These are phyloP conservation scores for Hirudinaria manillensis DNA, from an alignment of 2,888 invertebrate genomes.

Conservation along the genomic window DNA sequence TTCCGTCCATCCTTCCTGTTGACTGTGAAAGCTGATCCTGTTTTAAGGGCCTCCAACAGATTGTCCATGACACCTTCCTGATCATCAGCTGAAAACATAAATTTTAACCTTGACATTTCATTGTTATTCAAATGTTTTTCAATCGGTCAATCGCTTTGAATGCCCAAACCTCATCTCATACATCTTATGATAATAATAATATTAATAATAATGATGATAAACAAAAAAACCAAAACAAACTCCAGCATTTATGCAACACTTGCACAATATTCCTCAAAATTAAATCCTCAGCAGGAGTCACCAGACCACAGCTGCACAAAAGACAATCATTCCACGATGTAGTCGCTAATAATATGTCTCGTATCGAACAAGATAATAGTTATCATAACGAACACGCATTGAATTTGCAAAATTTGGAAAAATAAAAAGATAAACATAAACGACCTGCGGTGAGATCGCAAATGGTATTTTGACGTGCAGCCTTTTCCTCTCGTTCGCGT, in stretches of 20 bases:
- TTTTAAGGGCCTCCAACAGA: conserved; percentile 83
- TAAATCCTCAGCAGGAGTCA: not conserved
- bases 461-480: not conserved
- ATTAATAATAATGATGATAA: not conserved
- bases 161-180: too few relatives aligned
- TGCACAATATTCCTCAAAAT: too few relatives aligned
- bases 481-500: conserved; percentile 12
- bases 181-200: not conserved
- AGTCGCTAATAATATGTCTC: too few relatives aligned
- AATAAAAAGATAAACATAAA: not conserved
- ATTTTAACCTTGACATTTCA: not conserved
- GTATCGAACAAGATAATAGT: too few relatives aligned
- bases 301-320: too few relatives aligned
- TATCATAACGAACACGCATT: too few relatives aligned
- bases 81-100: conserved; percentile 60
- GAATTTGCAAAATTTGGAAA: not conserved
- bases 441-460: conserved; percentile 9
- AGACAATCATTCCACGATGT: too few relatives aligned
- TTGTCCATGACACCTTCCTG: conserved; percentile 98
- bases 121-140: too few relatives aligned
- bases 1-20: conserved; percentile 56
- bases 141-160: too few relatives aligned
- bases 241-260: too few relatives aligned
- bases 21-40: conserved; percentile 77
- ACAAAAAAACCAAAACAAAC: not conserved